phyloP scores from a whole-genome alignment of 2,113 vertebrate species.

The Chionodraco myersi region DNA sequence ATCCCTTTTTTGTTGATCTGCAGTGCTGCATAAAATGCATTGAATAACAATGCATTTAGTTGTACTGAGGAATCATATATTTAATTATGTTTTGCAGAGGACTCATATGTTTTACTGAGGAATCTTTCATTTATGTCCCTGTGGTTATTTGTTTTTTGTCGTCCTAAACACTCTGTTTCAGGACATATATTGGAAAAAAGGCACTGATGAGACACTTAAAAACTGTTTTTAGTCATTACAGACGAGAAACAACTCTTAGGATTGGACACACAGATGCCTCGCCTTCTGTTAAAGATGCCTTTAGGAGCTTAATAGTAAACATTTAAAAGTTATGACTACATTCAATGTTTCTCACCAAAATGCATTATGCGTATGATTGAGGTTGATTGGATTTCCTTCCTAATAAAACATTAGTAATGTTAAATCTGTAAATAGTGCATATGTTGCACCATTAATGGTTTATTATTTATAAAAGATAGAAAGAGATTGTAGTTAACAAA shows the following conservation, averaged over 20 bases:
- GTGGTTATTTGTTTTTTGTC: background rate
- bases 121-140: background rate
- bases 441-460: too few relatives aligned
- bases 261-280: background rate
- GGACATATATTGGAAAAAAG: background rate
- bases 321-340: background rate
- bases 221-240: background rate
- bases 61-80: background rate
- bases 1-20: constrained; percentile 16
- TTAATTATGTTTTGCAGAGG: background rate
- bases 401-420: background rate
- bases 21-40: constrained; percentile 3
- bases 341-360: background rate
- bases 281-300: background rate
- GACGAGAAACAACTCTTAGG: background rate
- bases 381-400: background rate
- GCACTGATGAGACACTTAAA: background rate
- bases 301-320: background rate
- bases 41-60: background rate
- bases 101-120: background rate
- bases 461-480: too few relatives aligned
- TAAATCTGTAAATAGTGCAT: background rate
- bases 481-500: too few relatives aligned
- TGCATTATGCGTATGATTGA: background rate
- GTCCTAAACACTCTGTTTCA: background rate